Conservation (phyloP, 1,140 invertebrate species). For the Heliothis subflexa region DNA sequence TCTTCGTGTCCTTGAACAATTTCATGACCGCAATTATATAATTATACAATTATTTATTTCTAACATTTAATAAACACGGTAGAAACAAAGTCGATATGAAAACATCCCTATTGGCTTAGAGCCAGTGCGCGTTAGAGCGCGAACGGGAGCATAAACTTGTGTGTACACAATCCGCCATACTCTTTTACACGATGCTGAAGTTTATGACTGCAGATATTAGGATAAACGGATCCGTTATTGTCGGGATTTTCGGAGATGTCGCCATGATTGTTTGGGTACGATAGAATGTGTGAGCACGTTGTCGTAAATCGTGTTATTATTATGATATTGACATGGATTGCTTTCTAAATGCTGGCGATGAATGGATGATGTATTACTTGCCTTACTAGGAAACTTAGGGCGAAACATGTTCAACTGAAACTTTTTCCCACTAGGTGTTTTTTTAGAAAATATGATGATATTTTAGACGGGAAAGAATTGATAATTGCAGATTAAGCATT, state of each 20-base stretch:
- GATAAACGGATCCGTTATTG: constrained; percentile 27
- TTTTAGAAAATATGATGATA: too few relatives aligned
- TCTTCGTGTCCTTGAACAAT: constrained; percentile 17
- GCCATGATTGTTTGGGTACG: constrained; percentile 5
- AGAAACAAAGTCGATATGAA: constrained; percentile 24
- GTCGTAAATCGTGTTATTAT: neutral
- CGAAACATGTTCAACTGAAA: too few relatives aligned
- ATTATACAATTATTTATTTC: constrained; percentile 34
- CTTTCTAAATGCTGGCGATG: too few relatives aligned
- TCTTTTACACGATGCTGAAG: constrained; percentile 26
- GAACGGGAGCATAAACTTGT: constrained; percentile 29
- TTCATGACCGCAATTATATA: constrained; percentile 33
- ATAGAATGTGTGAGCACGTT: neutral
- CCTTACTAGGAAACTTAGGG: too few relatives aligned
- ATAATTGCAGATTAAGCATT: too few relatives aligned
- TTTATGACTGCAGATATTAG: constrained; percentile 33
- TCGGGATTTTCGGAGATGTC: constrained; percentile 29
- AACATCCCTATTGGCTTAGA: constrained; percentile 28
- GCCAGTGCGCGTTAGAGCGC: constrained; percentile 28
- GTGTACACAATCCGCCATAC: constrained; percentile 25
- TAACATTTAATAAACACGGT: constrained; percentile 24
- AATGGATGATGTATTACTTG: too few relatives aligned
- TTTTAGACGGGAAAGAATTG: too few relatives aligned
- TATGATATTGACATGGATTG: neutral
- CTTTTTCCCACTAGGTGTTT: too few relatives aligned